Conservation (phyloP, 1,140 invertebrate species). For the Hycleus phaleratus region DNA sequence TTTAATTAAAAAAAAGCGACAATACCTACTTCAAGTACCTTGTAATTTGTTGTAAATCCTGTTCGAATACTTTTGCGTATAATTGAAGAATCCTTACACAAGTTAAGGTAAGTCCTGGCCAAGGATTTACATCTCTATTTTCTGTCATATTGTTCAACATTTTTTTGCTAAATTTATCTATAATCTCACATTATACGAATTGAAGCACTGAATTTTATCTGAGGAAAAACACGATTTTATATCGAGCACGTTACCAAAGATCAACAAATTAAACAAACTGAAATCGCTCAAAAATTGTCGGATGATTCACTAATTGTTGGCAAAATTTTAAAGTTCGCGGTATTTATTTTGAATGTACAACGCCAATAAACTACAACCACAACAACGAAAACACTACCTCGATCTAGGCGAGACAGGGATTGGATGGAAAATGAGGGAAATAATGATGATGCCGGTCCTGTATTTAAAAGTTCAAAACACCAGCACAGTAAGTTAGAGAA, state of each 20-base stretch:
- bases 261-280: no score
- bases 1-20: neutral
- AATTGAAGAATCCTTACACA: slow-evolving; percentile 71
- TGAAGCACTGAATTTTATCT: no score
- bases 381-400: neutral
- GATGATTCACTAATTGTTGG: slow-evolving; percentile 6
- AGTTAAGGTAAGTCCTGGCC: slow-evolving; percentile 69
- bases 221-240: no score
- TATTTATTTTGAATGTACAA: neutral
- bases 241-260: no score
- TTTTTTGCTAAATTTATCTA: neutral
- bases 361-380: no score
- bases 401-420: slow-evolving; percentile 10
- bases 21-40: slow-evolving; percentile 9
- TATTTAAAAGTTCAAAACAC: no score
- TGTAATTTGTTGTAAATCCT: slow-evolving; percentile 36
- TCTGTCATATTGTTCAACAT: slow-evolving; percentile 19
- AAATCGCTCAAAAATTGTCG: slow-evolving; percentile 2
- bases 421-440: slow-evolving; percentile 20
- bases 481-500: no score
- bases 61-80: slow-evolving; percentile 76
- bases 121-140: slow-evolving; percentile 42
- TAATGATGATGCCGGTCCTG: slow-evolving; percentile 5
- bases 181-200: neutral
- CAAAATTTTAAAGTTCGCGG: slow-evolving; percentile 12